These are phyloP conservation scores for Ornithoptera alexandrae DNA, from an alignment of 2,888 invertebrate genomes.

Conservation along the genomic window DNA sequence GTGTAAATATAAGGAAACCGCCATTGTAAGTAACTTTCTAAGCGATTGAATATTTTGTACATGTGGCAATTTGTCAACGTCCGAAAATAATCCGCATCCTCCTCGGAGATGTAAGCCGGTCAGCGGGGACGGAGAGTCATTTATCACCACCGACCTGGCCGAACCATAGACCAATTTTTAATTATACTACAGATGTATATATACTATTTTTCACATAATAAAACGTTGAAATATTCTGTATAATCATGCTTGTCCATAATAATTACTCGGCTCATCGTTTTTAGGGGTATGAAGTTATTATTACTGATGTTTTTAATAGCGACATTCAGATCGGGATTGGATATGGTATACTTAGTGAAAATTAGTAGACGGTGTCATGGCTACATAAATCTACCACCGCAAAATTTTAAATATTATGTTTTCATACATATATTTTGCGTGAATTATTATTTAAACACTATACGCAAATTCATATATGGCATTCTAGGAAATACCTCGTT, in stretches of 20 bases:
- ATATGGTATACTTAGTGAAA: no score
- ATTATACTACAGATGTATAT: constrained; percentile 25
- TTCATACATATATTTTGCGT: no score
- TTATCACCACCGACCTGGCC: constrained; percentile 66
- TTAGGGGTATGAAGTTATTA: no score
- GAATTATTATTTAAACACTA: neutral
- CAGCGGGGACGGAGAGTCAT: constrained; percentile 68
- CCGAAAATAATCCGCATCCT: constrained; percentile 70
- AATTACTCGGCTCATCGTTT: no score
- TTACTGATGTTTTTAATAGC: no score
- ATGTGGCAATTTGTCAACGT: constrained; percentile 75
- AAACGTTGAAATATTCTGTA: neutral
- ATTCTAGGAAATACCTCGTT: neutral
- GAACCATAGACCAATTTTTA: constrained; percentile 41
- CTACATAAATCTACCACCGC: no score
- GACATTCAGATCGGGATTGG: no score
- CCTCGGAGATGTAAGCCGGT: constrained; percentile 71
- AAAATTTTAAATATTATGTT: no score
- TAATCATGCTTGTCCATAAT: neutral
- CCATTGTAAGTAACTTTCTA: constrained; percentile 34
- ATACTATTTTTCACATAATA: neutral
- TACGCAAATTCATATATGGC: no score
- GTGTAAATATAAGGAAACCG: constrained; percentile 4
- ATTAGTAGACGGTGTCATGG: no score
- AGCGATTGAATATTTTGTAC: constrained; percentile 72